These are phyloP conservation scores for Ondatra zibethicus DNA, from an alignment of 2,113 vertebrate species.

Conservation along the genomic window DNA sequence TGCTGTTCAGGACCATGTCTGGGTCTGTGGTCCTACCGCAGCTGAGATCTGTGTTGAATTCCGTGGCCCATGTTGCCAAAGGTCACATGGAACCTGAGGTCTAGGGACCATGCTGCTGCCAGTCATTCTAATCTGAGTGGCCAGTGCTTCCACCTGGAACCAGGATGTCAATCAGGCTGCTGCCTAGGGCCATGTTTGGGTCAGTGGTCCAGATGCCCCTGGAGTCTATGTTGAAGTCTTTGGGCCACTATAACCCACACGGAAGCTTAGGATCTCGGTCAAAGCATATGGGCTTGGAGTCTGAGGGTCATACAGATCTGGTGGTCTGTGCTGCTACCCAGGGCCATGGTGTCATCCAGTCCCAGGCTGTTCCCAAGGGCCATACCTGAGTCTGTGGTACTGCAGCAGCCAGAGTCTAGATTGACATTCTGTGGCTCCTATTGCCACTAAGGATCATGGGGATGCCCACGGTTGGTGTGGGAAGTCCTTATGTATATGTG, in stretches of 20 bases:
- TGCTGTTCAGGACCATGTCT: neutral
- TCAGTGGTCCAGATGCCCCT: neutral
- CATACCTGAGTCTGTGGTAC: neutral
- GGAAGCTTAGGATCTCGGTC: neutral
- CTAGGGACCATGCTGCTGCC: neutral
- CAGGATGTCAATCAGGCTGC: neutral
- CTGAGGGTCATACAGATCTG: neutral
- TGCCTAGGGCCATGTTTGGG: neutral
- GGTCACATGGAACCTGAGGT: neutral
- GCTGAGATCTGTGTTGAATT: neutral
- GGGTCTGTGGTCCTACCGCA: neutral
- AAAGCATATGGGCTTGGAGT: neutral
- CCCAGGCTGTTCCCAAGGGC: neutral
- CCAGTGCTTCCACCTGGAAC: neutral
- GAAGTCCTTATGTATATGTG: too few species aligned
- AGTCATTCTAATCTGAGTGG: neutral
- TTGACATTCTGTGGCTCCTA: neutral
- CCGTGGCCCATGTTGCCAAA: neutral
- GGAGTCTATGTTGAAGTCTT: neutral
- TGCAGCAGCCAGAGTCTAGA: neutral
- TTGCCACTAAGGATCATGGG: neutral
- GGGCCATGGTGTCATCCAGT: neutral
- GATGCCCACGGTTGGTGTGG: neutral
- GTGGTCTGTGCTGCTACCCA: neutral
- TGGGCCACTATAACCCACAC: neutral